Evolutionary conservation across 2,888 invertebrate species (phyloP), one percentile per base, ranked within the genome.

Genomic region (Allophyes oxyacanthae): DNA sequence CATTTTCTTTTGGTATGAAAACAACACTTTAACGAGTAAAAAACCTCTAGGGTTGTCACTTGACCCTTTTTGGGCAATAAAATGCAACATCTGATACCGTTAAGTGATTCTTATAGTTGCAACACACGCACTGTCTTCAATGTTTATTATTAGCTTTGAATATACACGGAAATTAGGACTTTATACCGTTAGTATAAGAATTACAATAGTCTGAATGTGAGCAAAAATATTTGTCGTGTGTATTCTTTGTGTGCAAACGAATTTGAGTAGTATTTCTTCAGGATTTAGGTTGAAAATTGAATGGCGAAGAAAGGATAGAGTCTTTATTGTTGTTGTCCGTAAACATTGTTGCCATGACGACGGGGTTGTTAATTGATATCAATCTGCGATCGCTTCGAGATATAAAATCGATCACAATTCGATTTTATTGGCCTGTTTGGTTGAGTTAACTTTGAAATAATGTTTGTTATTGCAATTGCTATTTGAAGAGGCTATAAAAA

Each of bases 271-370:
- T 69, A 38, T 4, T 0, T 0, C 0, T 0, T 0, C 0, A 0
- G 0, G 0, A 0, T 1, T 33, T 49, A 13, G 34, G 53, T 53
- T 15, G 6, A 48, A 46, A 53, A 13, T 72, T 14, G 3, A 37
- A 14, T 43, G 25, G 0, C 15, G 4, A 6, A 11, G n/a, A 38
- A 0, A 15, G 6, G 5, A 38, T 20, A 20, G 10, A 45, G 44
- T 38, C 14, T 64, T 20, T 20, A 33, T 56, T 66, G 57, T 54
- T 66, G 51, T 58, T 60, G 69, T 63, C 40, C 46, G 55, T 62
- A 71, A 64, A 67, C 60, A 51, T n/a, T 13, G 75, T 75, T 61
- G 54, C 61, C 51, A 75, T 71, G 64, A 62, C 48, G 70, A 72
- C 72, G 52, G 25, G 13, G 36, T 48, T 61, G 58, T 65, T 69